A percentile compares a stretch with the other conserved stretches of the same genome.
These are phyloP conservation scores for Octodon degus DNA, from an alignment of 2,113 vertebrate species.

Conservation along the genomic window DNA sequence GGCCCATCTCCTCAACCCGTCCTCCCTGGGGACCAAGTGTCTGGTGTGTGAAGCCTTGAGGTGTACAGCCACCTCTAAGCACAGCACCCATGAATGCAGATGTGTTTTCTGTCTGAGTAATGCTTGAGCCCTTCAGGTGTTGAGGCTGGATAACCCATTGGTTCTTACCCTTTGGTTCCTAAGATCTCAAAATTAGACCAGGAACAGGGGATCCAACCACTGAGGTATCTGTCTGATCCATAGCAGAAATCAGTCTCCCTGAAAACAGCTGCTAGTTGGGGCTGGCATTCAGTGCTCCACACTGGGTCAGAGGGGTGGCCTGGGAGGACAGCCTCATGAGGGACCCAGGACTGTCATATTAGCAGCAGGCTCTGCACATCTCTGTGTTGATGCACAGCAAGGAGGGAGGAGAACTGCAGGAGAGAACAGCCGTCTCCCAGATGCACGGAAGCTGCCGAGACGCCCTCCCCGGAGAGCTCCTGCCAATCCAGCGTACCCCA, in stretches of 20 bases:
- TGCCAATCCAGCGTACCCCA: background rate
- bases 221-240: accelerated
- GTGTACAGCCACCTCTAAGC: too few relatives aligned
- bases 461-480: background rate
- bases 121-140: accelerated
- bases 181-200: background rate
- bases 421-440: too few relatives aligned
- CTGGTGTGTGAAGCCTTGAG: accelerated
- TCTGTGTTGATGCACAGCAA: accelerated
- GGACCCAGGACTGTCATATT: too few relatives aligned
- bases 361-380: accelerated
- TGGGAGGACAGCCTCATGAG: too few relatives aligned
- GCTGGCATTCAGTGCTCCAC: background rate
- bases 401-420: background rate
- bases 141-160: background rate
- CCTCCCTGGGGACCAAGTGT: background rate
- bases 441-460: background rate
- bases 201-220: background rate
- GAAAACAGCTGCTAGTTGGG: too few relatives aligned
- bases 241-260: accelerated
- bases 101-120: background rate
- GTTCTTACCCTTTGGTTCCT: background rate
- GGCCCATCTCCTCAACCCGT: background rate
- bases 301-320: accelerated
- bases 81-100: too few relatives aligned